These are phyloP conservation scores for Octomys mimax DNA, from an alignment of 2,797 vertebrate species.

Conservation along the genomic window DNA sequence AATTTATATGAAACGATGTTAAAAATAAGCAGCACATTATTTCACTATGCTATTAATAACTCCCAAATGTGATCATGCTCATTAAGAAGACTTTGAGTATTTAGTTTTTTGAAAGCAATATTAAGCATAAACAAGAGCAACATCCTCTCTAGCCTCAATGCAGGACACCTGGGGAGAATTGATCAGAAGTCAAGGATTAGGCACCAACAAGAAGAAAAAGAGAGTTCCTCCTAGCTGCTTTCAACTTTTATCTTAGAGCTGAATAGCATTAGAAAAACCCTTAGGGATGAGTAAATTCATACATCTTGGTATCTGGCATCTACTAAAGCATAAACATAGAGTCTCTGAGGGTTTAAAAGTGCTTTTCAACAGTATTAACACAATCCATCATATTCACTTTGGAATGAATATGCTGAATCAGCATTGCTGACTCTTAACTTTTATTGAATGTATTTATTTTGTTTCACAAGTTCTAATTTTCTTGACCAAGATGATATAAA, in stretches of 20 bases:
- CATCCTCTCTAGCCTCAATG: background rate
- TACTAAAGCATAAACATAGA: constrained; percentile 41
- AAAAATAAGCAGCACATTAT: background rate
- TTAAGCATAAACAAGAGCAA: background rate
- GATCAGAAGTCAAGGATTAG: background rate
- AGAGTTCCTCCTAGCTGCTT: background rate
- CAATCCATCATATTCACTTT: constrained; percentile 70
- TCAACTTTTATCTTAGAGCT: background rate
- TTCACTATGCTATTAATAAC: background rate
- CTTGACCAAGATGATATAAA: constrained; percentile 15
- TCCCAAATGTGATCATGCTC: background rate
- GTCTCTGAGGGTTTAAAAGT: constrained; percentile 69
- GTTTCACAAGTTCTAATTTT: constrained; percentile 55
- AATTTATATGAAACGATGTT: constrained; percentile 10
- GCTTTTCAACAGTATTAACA: constrained; percentile 69
- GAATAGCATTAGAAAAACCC: constrained; percentile 22
- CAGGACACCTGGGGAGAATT: background rate
- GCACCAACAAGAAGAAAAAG: background rate
- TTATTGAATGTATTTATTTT: constrained; percentile 53
- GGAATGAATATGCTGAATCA: constrained; percentile 66
- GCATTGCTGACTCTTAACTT: constrained; percentile 33
- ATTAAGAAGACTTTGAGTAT: background rate
- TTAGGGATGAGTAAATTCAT: constrained; percentile 35
- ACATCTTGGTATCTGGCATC: constrained; percentile 25
- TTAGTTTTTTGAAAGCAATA: background rate